These are phyloP conservation scores for Drosophila willistoni DNA, from an alignment of 1,140 invertebrate genomes.

Conservation along the genomic window DNA sequence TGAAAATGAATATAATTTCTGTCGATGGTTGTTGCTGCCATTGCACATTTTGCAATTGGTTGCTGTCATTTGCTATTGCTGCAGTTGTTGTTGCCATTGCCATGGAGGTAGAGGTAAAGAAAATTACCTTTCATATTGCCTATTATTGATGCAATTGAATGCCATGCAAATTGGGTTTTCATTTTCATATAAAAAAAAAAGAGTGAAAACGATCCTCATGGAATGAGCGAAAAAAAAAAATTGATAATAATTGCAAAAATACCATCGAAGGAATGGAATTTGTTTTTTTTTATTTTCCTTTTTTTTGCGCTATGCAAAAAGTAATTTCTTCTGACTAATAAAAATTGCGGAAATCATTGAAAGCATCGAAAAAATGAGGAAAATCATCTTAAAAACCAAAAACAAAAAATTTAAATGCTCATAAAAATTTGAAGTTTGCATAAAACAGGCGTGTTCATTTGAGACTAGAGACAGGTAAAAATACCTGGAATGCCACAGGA, in stretches of 20 bases:
- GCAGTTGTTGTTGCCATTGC: constrained; percentile 10
- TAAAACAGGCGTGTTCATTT: too few relatives aligned
- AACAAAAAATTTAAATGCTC: too few relatives aligned
- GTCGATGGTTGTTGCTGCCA: constrained; percentile 1
- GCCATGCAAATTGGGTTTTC: constrained; percentile 59
- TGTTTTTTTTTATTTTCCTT: background rate
- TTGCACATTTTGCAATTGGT: constrained; percentile 41
- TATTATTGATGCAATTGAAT: constrained; percentile 53
- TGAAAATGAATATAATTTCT: constrained; percentile 73
- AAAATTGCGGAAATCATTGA: too few relatives aligned
- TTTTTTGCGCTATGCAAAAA: background rate
- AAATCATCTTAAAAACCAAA: too few relatives aligned
- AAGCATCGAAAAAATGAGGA: too few relatives aligned
- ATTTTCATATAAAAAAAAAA: constrained; percentile 50
- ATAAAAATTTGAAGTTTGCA: too few relatives aligned
- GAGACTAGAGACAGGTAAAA: too few relatives aligned
- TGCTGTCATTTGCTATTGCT: background rate
- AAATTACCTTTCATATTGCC: constrained; percentile 60
- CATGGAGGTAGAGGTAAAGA: constrained; percentile 28
- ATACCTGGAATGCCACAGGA: too few relatives aligned
- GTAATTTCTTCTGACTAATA: too few relatives aligned
- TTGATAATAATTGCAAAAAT: constrained; percentile 24
- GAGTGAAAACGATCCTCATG: constrained; percentile 19
- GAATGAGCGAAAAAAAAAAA: background rate
- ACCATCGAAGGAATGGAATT: constrained; percentile 4